These are phyloP conservation scores for Phymastichus coffea DNA, from an alignment of 1,140 invertebrate species.

Conservation along the genomic window DNA sequence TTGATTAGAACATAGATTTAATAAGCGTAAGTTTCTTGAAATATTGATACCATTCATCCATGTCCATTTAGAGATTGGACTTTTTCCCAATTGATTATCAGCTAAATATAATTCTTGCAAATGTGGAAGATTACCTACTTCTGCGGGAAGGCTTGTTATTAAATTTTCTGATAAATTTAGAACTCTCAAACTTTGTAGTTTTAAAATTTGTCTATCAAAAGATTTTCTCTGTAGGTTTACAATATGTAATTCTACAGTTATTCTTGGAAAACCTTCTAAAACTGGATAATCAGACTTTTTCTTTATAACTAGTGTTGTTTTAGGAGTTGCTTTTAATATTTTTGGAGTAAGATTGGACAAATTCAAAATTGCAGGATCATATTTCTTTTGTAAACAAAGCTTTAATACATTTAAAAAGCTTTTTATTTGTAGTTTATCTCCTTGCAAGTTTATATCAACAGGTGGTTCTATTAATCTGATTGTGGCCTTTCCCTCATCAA, in stretches of 20 bases:
- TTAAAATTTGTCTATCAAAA: slow-evolving; percentile 68
- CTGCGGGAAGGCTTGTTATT: slow-evolving; percentile 70
- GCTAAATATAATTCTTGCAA: slow-evolving; percentile 71
- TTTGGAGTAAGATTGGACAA: slow-evolving; percentile 57
- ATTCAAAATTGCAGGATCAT: slow-evolving; percentile 47
- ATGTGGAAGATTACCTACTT: slow-evolving; percentile 67
- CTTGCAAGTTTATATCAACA: slow-evolving; percentile 69
- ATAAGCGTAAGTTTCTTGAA: slow-evolving; percentile 54
- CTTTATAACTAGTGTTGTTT: slow-evolving; percentile 63
- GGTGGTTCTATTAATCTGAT: slow-evolving; percentile 69
- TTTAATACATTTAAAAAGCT: slow-evolving; percentile 67
- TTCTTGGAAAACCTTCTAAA: slow-evolving; percentile 67
- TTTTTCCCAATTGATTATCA: slow-evolving; percentile 68
- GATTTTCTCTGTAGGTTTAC: slow-evolving; percentile 62
- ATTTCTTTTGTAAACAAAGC: slow-evolving; percentile 62
- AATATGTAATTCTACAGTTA: slow-evolving; percentile 61
- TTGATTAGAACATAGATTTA: slow-evolving; percentile 67
- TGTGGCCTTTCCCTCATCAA: slow-evolving; percentile 73
- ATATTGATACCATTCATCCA: slow-evolving; percentile 64
- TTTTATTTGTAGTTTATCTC: slow-evolving; percentile 67
- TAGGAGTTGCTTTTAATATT: slow-evolving; percentile 53
- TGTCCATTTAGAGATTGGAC: slow-evolving; percentile 59
- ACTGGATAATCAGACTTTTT: slow-evolving; percentile 66
- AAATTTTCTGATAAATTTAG: slow-evolving; percentile 79
- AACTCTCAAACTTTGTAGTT: slow-evolving; percentile 63